Evolutionary conservation across 92 coral and sea anemone species (phyloP).

Genomic region (Porites divaricata): DNA sequence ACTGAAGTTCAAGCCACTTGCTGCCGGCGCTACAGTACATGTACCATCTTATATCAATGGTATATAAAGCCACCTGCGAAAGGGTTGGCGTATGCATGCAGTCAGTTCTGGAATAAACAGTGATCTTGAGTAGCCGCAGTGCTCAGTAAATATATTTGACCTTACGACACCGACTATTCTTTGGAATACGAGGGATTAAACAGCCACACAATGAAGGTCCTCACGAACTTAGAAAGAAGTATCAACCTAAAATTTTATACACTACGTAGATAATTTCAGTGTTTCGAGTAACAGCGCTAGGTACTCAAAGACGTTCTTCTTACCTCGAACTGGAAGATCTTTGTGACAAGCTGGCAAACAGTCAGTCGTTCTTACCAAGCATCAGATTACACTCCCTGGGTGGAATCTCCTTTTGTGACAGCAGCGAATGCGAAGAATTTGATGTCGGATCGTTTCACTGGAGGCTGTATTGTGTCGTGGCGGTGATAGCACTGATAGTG

Average conservation of each 20-base stretch:
- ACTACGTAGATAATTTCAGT: background rate
- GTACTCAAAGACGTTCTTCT: background rate
- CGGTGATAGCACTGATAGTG: slow-evolving; percentile 3
- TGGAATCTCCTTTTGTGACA: slow-evolving; percentile 51
- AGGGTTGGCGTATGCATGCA: background rate
- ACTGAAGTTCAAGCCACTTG: background rate
- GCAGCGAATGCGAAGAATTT: slow-evolving; percentile 80
- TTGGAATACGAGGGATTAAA: slow-evolving; percentile 20
- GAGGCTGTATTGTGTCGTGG: slow-evolving; percentile 31
- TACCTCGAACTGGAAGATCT: background rate
- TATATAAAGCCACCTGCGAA: background rate
- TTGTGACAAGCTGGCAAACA: slow-evolving; percentile 34
- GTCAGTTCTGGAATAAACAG: background rate
- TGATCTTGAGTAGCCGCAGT: background rate
- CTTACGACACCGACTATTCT: slow-evolving; percentile 19
- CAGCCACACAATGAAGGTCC: background rate
- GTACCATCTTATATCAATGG: too few species aligned
- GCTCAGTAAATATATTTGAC: slow-evolving; percentile 25
- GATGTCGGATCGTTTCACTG: slow-evolving; percentile 71
- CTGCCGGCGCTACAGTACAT: background rate
- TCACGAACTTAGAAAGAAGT: slow-evolving; percentile 21
- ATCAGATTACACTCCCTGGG: slow-evolving; percentile 41
- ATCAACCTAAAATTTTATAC: background rate
- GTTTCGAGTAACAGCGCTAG: background rate
- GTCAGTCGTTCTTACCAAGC: background rate